Percentiles rank a stretch among this genome's conserved stretches.
Conservation (phyloP, 1,140 invertebrate genomes). For the Euura saliciscinereae region DNA sequence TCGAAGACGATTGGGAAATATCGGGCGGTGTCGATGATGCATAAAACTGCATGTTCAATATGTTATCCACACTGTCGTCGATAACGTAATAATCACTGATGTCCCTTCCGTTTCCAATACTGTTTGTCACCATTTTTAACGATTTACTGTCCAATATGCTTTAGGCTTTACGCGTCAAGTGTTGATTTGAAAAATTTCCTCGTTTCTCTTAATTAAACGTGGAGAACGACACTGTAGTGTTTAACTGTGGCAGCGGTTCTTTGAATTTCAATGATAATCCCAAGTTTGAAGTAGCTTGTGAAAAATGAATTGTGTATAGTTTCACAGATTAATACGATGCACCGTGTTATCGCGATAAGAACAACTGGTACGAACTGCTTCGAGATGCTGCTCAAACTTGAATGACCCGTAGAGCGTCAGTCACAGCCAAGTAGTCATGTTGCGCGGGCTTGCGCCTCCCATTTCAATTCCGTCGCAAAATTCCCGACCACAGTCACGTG, state of each 20-base stretch:
- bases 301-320: no score
- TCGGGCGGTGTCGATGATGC: conserved; percentile 40
- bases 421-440: neutral
- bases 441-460: neutral
- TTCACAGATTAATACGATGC: no score
- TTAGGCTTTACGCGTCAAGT: no score
- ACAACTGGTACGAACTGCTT: conserved; percentile 2
- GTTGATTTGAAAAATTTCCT: no score
- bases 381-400: conserved; percentile 16
- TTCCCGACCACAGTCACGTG: neutral
- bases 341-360: no score
- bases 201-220: no score
- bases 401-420: conserved; percentile 11
- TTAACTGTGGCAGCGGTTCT: no score
- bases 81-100: neutral
- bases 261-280: no score
- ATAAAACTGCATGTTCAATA: conserved; percentile 57
- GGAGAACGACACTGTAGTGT: no score
- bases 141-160: no score
- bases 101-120: neutral
- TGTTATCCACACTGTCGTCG: conserved; percentile 53
- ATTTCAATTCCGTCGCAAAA: neutral
- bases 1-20: conserved; percentile 38
- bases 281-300: no score
- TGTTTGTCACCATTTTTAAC: neutral